A percentile compares a stretch with the other conserved stretches of the same genome.
Conservation (phyloP, 1,140 invertebrate species). For the Tyrophagus putrescentiae region DNA sequence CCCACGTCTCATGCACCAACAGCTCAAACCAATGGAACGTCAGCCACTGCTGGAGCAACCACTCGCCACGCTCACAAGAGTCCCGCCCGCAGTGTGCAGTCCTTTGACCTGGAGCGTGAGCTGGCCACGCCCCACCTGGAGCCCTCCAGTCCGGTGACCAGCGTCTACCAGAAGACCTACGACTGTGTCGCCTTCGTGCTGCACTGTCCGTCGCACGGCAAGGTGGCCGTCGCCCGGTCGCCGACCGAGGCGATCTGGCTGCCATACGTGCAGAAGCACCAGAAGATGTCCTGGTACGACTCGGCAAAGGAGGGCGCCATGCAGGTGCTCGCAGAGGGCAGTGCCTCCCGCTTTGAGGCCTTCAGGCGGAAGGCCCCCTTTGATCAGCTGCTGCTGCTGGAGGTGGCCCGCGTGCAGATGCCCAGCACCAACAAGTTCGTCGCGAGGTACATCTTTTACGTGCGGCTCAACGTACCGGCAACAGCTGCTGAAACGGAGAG, state of each 20-base stretch:
- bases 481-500: too few species aligned
- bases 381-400: neutral
- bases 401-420: slow-evolving; percentile 19
- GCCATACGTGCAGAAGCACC: slow-evolving; percentile 3
- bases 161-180: slow-evolving; percentile 3
- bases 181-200: slow-evolving; percentile 18
- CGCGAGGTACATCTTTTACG: neutral
- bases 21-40: neutral
- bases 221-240: neutral
- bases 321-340: neutral
- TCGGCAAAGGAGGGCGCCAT: neutral
- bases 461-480: too few species aligned
- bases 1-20: too few species aligned
- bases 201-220: slow-evolving; percentile 19
- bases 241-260: slow-evolving; percentile 7
- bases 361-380: neutral
- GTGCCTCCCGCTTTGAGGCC: neutral
- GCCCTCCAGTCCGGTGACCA: neutral
- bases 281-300: slow-evolving; percentile 11
- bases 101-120: too few species aligned
- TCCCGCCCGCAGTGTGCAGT: too few species aligned
- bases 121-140: neutral
- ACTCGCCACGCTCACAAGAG: too few species aligned
- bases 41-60: neutral
- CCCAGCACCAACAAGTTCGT: slow-evolving; percentile 3